These are phyloP conservation scores for Paralvinella palmiformis DNA, from an alignment of 1,140 invertebrate species.

Conservation along the genomic window DNA sequence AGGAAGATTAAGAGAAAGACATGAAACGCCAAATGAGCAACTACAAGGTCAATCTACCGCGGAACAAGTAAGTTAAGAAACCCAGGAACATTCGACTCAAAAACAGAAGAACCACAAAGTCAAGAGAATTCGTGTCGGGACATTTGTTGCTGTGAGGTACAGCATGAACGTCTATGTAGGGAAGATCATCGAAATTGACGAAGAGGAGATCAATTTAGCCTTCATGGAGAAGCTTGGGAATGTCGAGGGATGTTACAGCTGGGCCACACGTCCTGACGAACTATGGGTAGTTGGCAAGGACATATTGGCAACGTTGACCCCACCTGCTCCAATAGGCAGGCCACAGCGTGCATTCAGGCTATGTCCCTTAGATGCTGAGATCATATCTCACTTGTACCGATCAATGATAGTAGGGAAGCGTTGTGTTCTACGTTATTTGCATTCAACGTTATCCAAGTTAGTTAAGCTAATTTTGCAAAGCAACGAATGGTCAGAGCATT, in stretches of 20 bases:
- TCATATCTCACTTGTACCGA: too few relatives aligned
- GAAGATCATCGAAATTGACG: not conserved
- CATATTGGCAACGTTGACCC: too few relatives aligned
- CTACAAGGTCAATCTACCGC: not conserved
- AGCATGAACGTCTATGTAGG: not conserved
- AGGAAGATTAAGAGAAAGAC: too few relatives aligned
- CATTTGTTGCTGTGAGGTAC: not conserved
- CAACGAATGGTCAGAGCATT: too few relatives aligned
- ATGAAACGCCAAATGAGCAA: not conserved
- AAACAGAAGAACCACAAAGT: not conserved
- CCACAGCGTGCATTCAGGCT: not conserved
- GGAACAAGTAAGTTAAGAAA: not conserved
- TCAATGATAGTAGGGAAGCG: too few relatives aligned
- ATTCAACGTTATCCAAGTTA: too few relatives aligned
- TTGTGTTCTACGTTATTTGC: too few relatives aligned
- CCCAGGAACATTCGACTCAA: too few relatives aligned
- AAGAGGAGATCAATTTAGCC: too few relatives aligned
- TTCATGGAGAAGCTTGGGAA: not conserved
- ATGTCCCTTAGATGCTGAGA: not conserved
- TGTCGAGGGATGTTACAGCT: not conserved
- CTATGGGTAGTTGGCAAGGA: slow-evolving; percentile 8
- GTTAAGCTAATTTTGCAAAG: too few relatives aligned
- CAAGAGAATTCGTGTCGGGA: not conserved
- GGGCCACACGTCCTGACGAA: not conserved
- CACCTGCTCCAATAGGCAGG: too few relatives aligned